phyloP scores from a whole-genome alignment of 2,888 invertebrate species.

The Tipula confusa region DNA sequence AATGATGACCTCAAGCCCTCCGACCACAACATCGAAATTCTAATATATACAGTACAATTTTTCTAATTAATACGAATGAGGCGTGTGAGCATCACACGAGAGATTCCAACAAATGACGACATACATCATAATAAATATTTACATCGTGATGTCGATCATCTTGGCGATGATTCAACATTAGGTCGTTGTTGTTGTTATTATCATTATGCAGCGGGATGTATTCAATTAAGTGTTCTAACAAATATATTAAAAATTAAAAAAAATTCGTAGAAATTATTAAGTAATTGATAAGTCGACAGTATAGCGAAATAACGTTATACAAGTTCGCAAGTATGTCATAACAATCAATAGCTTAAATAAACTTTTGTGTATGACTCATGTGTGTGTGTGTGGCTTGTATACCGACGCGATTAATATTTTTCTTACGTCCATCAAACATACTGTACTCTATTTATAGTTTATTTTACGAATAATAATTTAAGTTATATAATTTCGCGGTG shows the following conservation, averaged over 20 bases:
- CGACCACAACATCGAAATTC: background rate
- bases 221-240: background rate
- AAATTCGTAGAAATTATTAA: background rate
- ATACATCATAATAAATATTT: too few relatives aligned
- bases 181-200: background rate
- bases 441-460: slow-evolving; percentile 4
- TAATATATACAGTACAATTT: background rate
- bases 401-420: slow-evolving; percentile 3
- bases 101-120: background rate
- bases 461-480: background rate
- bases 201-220: background rate
- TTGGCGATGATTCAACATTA: background rate
- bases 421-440: background rate
- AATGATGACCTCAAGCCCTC: too few relatives aligned
- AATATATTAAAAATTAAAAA: background rate
- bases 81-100: background rate
- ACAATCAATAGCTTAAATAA: background rate
- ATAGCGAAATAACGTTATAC: background rate
- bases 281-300: slow-evolving; percentile 25
- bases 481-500: background rate
- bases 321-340: background rate
- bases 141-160: background rate
- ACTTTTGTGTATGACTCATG: background rate
- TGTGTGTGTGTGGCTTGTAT: background rate
- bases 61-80: background rate